Evolutionary conservation across 2,888 invertebrate genomes (phyloP).

Genomic region (Junonia oenone): DNA sequence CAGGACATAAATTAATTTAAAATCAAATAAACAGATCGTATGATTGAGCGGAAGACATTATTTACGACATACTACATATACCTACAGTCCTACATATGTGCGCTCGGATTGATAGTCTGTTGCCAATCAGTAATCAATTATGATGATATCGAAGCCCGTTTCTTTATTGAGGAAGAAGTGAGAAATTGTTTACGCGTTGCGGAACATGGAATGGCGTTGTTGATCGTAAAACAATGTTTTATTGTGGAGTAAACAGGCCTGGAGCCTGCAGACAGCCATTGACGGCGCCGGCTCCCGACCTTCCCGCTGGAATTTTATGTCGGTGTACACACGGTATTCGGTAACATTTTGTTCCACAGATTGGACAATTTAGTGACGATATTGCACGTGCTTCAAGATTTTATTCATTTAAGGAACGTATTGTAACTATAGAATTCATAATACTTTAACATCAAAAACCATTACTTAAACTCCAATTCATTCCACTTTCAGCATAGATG

Average conservation of each 20-base stretch:
- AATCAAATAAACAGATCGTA: slow-evolving; percentile 7
- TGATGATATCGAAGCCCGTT: slow-evolving; percentile 15
- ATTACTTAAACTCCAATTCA: no score
- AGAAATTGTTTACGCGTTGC: slow-evolving; percentile 17
- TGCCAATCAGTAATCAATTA: slow-evolving; percentile 16
- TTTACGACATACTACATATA: no score
- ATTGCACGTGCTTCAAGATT: no score
- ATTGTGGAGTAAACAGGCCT: slow-evolving; percentile 52
- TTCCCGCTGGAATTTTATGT: slow-evolving; percentile 43
- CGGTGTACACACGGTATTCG: no score
- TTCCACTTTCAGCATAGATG: no score
- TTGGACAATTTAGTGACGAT: neutral
- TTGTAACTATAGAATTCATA: no score
- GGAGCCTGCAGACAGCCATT: slow-evolving; percentile 43
- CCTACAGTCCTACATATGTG: no score
- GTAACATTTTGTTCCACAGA: neutral
- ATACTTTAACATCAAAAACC: no score
- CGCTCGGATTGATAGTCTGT: neutral
- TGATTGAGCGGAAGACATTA: slow-evolving; percentile 6
- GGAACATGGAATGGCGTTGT: slow-evolving; percentile 12
- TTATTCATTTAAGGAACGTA: no score
- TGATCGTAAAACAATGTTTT: slow-evolving; percentile 54
- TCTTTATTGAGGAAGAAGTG: slow-evolving; percentile 17
- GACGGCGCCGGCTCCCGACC: slow-evolving; percentile 42
- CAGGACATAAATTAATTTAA: neutral